Evolutionary conservation across 2,797 vertebrate genomes (phyloP).

Genomic region (Agapornis canus): DNA sequence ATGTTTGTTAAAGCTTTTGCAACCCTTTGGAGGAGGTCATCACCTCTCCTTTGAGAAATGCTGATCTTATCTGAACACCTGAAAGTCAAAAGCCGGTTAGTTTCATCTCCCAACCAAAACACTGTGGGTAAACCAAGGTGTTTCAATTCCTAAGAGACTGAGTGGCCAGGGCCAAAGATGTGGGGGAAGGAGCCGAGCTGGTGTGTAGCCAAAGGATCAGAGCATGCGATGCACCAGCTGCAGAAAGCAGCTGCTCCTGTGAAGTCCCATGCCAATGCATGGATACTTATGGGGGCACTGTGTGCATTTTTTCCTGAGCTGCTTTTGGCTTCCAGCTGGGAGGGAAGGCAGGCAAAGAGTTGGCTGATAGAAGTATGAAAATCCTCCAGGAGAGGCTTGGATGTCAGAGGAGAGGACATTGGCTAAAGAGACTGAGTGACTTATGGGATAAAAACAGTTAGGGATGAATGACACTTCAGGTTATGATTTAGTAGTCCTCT

Average conservation of each 20-base stretch:
- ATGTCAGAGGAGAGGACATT: not conserved
- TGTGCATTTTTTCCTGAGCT: not conserved
- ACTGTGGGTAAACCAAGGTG: not conserved
- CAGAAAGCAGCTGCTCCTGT: not conserved
- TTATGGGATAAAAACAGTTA: fast-evolving
- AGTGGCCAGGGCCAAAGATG: not conserved
- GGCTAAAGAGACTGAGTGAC: not conserved
- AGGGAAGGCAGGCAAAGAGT: not conserved
- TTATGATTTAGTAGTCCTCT: not conserved
- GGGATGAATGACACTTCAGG: not conserved
- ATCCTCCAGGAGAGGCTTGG: not conserved
- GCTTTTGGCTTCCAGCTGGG: not conserved
- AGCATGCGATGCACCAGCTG: not conserved
- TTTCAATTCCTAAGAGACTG: not conserved
- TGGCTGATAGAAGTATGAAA: not conserved
- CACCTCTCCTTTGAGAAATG: conserved; percentile 8
- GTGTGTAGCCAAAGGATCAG: not conserved
- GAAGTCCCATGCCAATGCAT: not conserved
- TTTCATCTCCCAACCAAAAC: not conserved
- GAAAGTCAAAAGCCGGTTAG: not conserved
- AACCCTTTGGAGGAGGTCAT: not conserved
- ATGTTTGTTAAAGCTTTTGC: not conserved
- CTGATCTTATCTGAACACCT: not conserved
- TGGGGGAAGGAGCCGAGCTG: fast-evolving
- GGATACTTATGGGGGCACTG: not conserved